A percentile compares a stretch with the other conserved stretches of the same genome.
Evolutionary conservation across 2,797 vertebrate species (phyloP).

Genomic region (Luscinia luscinia): DNA sequence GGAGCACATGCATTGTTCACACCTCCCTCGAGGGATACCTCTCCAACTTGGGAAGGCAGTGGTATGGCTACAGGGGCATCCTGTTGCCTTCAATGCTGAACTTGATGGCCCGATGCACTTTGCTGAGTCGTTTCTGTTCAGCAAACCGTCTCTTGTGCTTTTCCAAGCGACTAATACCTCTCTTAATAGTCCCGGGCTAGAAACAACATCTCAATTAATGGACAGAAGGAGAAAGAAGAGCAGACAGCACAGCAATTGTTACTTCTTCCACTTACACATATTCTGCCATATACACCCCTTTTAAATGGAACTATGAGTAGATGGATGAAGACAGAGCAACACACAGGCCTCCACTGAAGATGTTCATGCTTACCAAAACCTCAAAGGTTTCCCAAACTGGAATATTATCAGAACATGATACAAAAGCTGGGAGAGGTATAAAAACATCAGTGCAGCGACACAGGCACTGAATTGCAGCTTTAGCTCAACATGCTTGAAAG

Average conservation of each 20-base stretch:
- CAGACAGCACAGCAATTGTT: conserved; percentile 54
- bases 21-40: conserved; percentile 82
- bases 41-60: conserved; percentile 69
- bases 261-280: background rate
- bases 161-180: conserved; percentile 90
- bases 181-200: conserved; percentile 86
- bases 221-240: conserved; percentile 70
- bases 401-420: background rate
- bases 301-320: background rate
- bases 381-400: background rate
- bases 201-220: conserved; percentile 75
- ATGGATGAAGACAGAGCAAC: background rate
- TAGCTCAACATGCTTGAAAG: background rate
- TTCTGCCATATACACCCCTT: background rate
- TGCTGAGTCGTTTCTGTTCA: conserved; percentile 87
- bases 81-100: conserved; percentile 97
- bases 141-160: conserved; percentile 95
- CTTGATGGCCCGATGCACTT: conserved; percentile 89
- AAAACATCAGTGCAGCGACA: background rate
- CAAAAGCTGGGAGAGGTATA: background rate
- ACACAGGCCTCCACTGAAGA: background rate
- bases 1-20: conserved; percentile 75
- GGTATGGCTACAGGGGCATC: conserved; percentile 89
- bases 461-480: background rate
- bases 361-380: background rate